Conservation (phyloP, 2,888 invertebrate genomes). For the Petrolisthes manimaculis region DNA sequence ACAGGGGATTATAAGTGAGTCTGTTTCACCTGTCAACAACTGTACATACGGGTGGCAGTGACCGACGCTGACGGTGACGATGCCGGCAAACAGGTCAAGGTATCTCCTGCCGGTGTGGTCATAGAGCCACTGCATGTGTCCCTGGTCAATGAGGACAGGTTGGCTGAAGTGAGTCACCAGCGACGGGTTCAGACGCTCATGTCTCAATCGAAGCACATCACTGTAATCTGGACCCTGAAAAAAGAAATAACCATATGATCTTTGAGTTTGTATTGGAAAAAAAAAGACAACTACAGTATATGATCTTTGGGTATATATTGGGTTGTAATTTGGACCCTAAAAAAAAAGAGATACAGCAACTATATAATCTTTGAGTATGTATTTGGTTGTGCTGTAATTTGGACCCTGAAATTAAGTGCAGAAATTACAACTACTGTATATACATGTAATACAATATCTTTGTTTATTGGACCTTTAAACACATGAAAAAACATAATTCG, state of each 20-base stretch:
- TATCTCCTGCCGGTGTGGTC: slow-evolving; percentile 88
- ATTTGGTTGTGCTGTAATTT: no score
- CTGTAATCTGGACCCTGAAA: slow-evolving; percentile 13
- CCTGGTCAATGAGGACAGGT: slow-evolving; percentile 87
- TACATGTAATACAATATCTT: no score
- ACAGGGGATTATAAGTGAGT: no score
- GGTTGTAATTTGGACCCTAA: slow-evolving; percentile 12
- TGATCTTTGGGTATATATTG: no score
- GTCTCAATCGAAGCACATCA: neutral
- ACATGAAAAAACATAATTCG: no score
- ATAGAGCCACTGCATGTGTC: slow-evolving; percentile 92
- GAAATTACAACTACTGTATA: no score
- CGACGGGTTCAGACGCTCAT: slow-evolving; percentile 78
- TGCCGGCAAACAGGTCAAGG: slow-evolving; percentile 95
- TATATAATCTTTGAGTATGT: no score
- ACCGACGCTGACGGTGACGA: slow-evolving; percentile 96
- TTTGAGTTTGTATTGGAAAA: no score
- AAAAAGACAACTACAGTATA: neutral
- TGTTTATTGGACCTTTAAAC: no score
- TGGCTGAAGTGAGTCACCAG: slow-evolving; percentile 82
- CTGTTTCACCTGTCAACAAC: no score
- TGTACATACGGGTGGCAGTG: slow-evolving; percentile 95
- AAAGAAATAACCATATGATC: neutral
- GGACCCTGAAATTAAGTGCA: no score
- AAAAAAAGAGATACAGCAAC: neutral